A percentile compares a stretch with the other conserved stretches of the same genome.
Evolutionary conservation across 2,113 vertebrate genomes (phyloP).

Genomic region (Microcebus lehilahytsara): DNA sequence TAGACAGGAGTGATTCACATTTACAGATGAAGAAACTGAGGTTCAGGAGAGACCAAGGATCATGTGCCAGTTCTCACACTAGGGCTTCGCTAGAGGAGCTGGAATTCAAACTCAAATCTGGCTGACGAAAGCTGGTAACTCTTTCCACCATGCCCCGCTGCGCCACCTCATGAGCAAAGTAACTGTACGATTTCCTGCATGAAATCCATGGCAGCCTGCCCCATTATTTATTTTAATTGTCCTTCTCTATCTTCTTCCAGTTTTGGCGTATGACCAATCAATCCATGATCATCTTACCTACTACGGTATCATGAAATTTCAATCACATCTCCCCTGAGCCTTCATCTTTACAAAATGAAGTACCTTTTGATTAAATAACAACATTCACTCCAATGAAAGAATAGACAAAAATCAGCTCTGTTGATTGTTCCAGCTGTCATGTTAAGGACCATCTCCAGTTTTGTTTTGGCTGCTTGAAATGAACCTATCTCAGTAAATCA

Average conservation of each 20-base stretch:
- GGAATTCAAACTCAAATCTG: neutral
- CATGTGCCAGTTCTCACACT: neutral
- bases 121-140: neutral
- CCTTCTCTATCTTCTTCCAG: neutral
- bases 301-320: neutral
- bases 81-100: neutral
- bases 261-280: neutral
- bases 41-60: neutral
- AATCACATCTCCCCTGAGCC: neutral
- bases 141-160: fast-evolving
- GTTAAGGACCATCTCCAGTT: neutral
- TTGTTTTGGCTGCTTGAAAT: neutral
- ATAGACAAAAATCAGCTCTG: neutral
- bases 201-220: too few relatives aligned
- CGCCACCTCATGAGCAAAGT: fast-evolving
- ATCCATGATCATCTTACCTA: neutral
- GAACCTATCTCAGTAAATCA: neutral
- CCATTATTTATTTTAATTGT: too few relatives aligned
- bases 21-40: neutral
- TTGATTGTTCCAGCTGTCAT: fast-evolving
- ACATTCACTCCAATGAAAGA: too few relatives aligned
- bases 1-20: neutral
- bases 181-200: fast-evolving
- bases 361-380: neutral
- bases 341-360: neutral